phyloP scores from a whole-genome alignment of 2,888 invertebrate genomes.

The Mythimna pallens region DNA sequence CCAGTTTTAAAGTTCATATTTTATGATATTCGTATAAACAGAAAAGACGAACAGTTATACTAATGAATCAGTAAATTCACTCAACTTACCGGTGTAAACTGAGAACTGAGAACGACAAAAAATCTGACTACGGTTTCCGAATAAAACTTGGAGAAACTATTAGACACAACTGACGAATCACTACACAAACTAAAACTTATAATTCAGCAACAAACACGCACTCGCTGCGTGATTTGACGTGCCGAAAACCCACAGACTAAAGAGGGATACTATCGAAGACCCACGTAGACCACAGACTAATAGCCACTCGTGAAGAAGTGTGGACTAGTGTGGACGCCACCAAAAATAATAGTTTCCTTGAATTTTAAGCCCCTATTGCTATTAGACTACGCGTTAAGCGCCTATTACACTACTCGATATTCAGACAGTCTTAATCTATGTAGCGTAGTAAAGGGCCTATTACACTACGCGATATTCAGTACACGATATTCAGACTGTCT shows the following conservation, averaged over 20 bases:
- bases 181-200: constrained; percentile 37
- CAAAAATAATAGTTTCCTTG: not conserved
- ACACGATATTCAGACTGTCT: too few relatives aligned
- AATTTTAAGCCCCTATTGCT: not conserved
- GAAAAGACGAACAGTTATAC: constrained; percentile 14
- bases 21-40: constrained; percentile 4
- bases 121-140: not conserved
- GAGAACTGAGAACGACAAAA: not conserved
- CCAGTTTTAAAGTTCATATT: constrained; percentile 23
- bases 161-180: constrained; percentile 26
- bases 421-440: too few relatives aligned
- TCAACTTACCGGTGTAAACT: constrained; percentile 39
- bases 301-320: too few relatives aligned
- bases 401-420: too few relatives aligned
- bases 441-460: too few relatives aligned
- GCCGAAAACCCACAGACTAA: too few relatives aligned
- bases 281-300: too few relatives aligned
- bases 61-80: constrained; percentile 13
- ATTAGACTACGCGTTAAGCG: too few relatives aligned
- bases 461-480: too few relatives aligned
- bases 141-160: constrained; percentile 26
- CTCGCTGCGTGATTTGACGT: constrained; percentile 50
- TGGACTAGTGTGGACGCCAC: not conserved
- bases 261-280: too few relatives aligned
- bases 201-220: constrained; percentile 54